Conservation (phyloP, 2,113 vertebrate genomes). For the Cettia cetti region DNA sequence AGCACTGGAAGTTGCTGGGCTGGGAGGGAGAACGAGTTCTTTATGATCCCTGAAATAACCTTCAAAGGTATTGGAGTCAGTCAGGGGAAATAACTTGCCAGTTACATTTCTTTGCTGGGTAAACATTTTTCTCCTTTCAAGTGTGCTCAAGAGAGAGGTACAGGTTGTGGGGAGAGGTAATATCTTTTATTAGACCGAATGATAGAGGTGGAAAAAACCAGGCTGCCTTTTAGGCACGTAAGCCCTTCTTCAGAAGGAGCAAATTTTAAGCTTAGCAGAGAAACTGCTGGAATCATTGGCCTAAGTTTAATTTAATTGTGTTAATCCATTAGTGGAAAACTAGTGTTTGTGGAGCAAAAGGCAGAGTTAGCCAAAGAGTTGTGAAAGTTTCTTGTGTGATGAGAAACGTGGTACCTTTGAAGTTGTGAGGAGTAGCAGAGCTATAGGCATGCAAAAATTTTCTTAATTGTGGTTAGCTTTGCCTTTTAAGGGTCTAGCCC, state of each 20-base stretch:
- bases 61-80: not conserved
- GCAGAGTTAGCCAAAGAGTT: not conserved
- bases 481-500: not conserved
- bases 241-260: not conserved
- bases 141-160: constrained; percentile 43
- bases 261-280: not conserved
- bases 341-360: not conserved
- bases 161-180: not conserved
- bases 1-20: not conserved
- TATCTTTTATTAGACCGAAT: constrained; percentile 48
- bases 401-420: not conserved
- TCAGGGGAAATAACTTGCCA: constrained; percentile 43
- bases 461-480: not conserved
- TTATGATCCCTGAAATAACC: constrained; percentile 23
- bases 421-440: not conserved
- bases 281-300: not conserved
- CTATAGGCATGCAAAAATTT: not conserved
- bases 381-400: not conserved
- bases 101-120: constrained; percentile 12
- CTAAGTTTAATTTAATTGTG: not conserved
- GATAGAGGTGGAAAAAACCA: constrained; percentile 16
- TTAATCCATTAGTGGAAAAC: not conserved
- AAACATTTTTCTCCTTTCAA: constrained; percentile 49
- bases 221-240: not conserved
- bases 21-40: constrained; percentile 23